These are phyloP conservation scores for Noctua pronuba DNA, from an alignment of 2,888 invertebrate genomes.

Conservation along the genomic window DNA sequence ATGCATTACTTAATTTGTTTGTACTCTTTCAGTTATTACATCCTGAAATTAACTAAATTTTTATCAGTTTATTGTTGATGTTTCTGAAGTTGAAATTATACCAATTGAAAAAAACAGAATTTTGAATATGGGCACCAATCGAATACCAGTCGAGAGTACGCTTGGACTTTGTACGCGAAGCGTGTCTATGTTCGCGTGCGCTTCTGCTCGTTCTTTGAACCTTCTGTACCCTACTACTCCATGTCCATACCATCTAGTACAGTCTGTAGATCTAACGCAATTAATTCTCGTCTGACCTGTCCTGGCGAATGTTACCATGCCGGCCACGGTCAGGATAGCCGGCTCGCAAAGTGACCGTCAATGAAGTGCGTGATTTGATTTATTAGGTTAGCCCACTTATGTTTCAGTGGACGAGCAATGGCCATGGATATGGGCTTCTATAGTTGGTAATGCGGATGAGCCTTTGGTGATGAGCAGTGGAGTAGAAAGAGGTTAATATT, in stretches of 20 bases:
- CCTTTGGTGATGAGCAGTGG: slow-evolving; percentile 29
- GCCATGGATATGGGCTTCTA: slow-evolving; percentile 23
- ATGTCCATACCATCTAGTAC: slow-evolving; percentile 23
- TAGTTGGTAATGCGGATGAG: slow-evolving; percentile 30
- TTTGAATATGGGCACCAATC: neutral
- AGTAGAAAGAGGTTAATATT: slow-evolving; percentile 19
- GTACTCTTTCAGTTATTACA: neutral
- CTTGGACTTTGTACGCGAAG: neutral
- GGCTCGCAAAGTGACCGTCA: slow-evolving; percentile 37
- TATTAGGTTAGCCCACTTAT: slow-evolving; percentile 46
- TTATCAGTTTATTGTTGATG: neutral
- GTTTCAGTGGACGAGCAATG: slow-evolving; percentile 23
- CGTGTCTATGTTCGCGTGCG: no score
- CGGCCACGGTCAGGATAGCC: slow-evolving; percentile 18
- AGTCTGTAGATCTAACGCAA: slow-evolving; percentile 40
- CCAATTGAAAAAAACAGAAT: neutral
- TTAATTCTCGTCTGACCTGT: slow-evolving; percentile 50
- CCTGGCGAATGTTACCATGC: slow-evolving; percentile 42
- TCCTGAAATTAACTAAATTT: no score
- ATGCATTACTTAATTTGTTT: neutral
- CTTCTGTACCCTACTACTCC: slow-evolving; percentile 14
- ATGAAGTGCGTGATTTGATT: slow-evolving; percentile 61
- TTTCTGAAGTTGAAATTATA: neutral
- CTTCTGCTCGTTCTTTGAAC: neutral
- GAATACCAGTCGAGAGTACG: no score